Base-by-base conservation (phyloP, 2,888 invertebrate species). In the Cheilosia vernalis region DNA sequence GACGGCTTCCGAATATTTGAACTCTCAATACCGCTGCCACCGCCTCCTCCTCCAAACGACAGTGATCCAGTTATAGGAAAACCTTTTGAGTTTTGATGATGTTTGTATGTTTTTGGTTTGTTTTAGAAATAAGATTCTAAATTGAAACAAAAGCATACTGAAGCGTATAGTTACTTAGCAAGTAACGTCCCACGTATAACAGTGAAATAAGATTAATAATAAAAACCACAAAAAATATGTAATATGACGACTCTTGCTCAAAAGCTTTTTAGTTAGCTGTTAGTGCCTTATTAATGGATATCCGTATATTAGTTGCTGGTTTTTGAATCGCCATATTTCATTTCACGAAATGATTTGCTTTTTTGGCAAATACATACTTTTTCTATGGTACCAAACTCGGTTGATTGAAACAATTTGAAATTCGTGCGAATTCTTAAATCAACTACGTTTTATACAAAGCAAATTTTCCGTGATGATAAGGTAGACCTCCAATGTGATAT, bases 51-150 rank as follows among this genome's bases (percentile, higher is more conserved):
- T 5, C 87, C 80, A 58, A 88, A 87, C 30, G 87, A 87, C 51
- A 88, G 40, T 13, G 87, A 87, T 37, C 88, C 88, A 73, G 87
- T 88, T 67, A 88, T 85, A 27, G 87, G 80, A 61, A 79, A 86
- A 84, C 80, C 87, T 87, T 85, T 66, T 74, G 33, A 61, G 63
- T 74, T 56, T 27, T 79, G 58, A 73, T 64, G 74, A 47, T 47
- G 15, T 51, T 73, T 63, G 61, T 69, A 53, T 37, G 37, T 63
- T 66, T 76, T 61, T 61, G 42, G 40, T 69, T 66, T 69, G 21
- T 79, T 69, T 79, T 74, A 84, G 19, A 77, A 80, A 72, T 72
- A 76, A 42, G 44, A 40, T 70, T 85, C 84, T 76, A 33, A 60
- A 70, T 85, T 76, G 70, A 85, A 80, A 80, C 42, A 61, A 67